Evolutionary conservation across 1,140 invertebrate genomes (phyloP), one percentile per base, ranked within the genome.

Genomic region (Phenacoccus solenopsis): DNA sequence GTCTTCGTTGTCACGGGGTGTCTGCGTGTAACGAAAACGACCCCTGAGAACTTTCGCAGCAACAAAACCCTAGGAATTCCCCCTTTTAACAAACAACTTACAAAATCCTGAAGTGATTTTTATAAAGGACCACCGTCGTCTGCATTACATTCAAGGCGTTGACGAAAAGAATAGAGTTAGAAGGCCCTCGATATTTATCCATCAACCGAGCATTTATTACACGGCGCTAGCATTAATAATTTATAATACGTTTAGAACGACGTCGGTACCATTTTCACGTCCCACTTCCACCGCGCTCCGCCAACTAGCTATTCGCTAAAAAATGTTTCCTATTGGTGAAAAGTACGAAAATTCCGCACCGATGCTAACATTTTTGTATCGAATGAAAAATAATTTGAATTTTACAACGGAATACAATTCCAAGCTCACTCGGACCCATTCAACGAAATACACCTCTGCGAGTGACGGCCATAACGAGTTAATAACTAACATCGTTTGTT

Each of bases 51-150:
- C 38, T 49, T 49, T 49, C 38, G 38, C 38, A 49, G 38, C 38
- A 9, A 49, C 38, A 49, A 49, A 49, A 49, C 38, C 38, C 38
- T n/a, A 49, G 38, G 38, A 49, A 49, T 49, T 49, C 38, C 38
- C n/a, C 38, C 20, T 49, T 49, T 49, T 49, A 49, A 49, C 38
- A 49, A 49, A 49, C 38, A 49, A n/a, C 38, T n/a, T 49, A 49
- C 38, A 49, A 49, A 49, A 49, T 49, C 38, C 38, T 49, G 38
- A 49, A 49, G 38, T 49, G 38, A 49, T 49, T 49, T n/a, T 49
- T 49, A 49, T 49, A 49, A 49, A 49, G 16, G 38, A 49, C 38
- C 38, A 49, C 38, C 38, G 16, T 16, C 38, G 38, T 49, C 38
- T 49, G 38, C 3, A n/a, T 49, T 49, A 49, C 38, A 49, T 5